These are phyloP conservation scores for Calosoma granatense DNA, from an alignment of 1,140 invertebrate species.

Conservation along the genomic window DNA sequence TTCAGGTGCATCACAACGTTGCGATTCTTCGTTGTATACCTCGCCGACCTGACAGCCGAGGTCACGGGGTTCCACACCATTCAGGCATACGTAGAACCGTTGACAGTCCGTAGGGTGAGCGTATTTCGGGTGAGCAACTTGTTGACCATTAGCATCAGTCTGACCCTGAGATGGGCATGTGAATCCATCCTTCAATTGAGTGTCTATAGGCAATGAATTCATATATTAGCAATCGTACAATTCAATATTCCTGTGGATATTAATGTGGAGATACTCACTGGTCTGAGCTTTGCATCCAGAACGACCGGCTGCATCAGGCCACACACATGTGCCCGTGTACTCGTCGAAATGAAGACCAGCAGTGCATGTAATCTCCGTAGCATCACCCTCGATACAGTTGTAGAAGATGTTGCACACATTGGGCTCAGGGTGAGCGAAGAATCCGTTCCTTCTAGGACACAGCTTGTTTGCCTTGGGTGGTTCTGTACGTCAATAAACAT, in stretches of 20 bases:
- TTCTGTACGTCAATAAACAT: slow-evolving; percentile 40
- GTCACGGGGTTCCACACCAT: slow-evolving; percentile 73
- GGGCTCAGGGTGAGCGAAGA: slow-evolving; percentile 77
- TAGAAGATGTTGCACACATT: slow-evolving; percentile 75
- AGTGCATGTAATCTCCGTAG: slow-evolving; percentile 70
- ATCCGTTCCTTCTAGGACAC: slow-evolving; percentile 76
- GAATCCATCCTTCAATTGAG: slow-evolving; percentile 64
- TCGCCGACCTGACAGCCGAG: slow-evolving; percentile 74
- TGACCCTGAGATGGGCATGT: slow-evolving; percentile 62
- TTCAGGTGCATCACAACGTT: slow-evolving; percentile 75
- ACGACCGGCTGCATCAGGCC: slow-evolving; percentile 71
- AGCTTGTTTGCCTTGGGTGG: slow-evolving; percentile 56
- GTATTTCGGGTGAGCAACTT: slow-evolving; percentile 76
- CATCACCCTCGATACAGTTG: slow-evolving; percentile 79
- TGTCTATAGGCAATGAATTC: slow-evolving; percentile 41
- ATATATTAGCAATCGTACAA: too few species aligned
- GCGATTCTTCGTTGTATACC: slow-evolving; percentile 73
- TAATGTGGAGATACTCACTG: slow-evolving; percentile 26
- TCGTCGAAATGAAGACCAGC: slow-evolving; percentile 81
- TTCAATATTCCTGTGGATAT: too few species aligned
- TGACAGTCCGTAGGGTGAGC: slow-evolving; percentile 78
- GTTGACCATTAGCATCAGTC: slow-evolving; percentile 56
- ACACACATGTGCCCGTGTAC: slow-evolving; percentile 75
- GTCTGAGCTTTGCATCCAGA: slow-evolving; percentile 48
- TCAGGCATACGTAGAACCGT: slow-evolving; percentile 82